A percentile compares a stretch with the other conserved stretches of the same genome.
These are phyloP conservation scores for Orthosia gothica DNA, from an alignment of 2,888 invertebrate genomes.

Conservation along the genomic window DNA sequence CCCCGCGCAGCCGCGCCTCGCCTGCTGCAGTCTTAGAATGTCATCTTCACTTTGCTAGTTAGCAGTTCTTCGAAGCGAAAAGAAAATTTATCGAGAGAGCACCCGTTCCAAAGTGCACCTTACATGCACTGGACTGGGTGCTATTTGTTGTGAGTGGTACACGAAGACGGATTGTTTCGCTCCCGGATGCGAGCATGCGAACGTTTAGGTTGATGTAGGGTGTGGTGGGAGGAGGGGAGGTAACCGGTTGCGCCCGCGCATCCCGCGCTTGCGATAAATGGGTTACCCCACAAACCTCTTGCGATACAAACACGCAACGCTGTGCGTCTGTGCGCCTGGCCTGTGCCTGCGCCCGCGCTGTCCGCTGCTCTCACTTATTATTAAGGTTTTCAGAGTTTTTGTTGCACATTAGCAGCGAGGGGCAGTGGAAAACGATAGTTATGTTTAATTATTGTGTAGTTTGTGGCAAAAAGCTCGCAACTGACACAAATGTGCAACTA, in stretches of 20 bases:
- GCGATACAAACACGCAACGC: constrained; percentile 82
- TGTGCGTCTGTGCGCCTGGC: constrained; percentile 55
- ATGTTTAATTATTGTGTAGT: constrained; percentile 32
- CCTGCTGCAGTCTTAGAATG: constrained; percentile 77
- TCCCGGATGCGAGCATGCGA: constrained; percentile 87
- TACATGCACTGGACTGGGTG: constrained; percentile 66
- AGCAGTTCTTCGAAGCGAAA: constrained; percentile 73
- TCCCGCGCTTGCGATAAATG: constrained; percentile 86
- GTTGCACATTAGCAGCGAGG: constrained; percentile 40
- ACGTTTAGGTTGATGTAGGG: constrained; percentile 69
- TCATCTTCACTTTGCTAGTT: constrained; percentile 82
- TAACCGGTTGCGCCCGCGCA: constrained; percentile 83
- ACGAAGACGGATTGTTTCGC: constrained; percentile 75
- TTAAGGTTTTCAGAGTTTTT: constrained; percentile 57
- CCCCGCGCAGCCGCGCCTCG: constrained; percentile 25
- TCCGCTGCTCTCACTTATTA: constrained; percentile 53
- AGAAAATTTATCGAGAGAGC: constrained; percentile 70
- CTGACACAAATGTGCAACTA: constrained; percentile 15
- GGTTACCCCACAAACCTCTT: constrained; percentile 91
- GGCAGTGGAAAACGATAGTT: constrained; percentile 45
- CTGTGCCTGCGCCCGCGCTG: too few relatives aligned
- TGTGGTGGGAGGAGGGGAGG: constrained; percentile 71
- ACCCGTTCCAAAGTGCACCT: constrained; percentile 67
- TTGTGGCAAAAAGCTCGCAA: constrained; percentile 18
- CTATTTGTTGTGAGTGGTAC: constrained; percentile 56